Base-by-base conservation (phyloP, 2,888 invertebrate genomes). In the Podabrus alpinus region DNA sequence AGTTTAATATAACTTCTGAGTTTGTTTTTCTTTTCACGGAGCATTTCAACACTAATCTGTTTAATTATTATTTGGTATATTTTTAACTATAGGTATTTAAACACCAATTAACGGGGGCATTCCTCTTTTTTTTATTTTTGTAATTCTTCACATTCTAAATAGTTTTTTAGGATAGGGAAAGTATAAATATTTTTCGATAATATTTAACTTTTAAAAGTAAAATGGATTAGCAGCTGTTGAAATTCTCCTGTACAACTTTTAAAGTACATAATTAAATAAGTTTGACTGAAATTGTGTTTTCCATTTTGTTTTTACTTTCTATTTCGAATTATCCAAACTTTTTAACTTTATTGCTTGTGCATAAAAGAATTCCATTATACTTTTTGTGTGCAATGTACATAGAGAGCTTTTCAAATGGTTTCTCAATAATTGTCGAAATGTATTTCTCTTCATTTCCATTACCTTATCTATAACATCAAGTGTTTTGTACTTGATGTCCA, bases 241-340 rank as follows among this genome's bases (percentile, higher is more conserved):
- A 45, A 45, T 45, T n/a, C 17, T 21, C 62, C 62, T 64, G 62
- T 64, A n/a, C 62, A 64, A 64, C 19, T 64, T 64, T 64, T 64
- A 17, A 64, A 64, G 19, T 64, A 64, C 62, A 64, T 64, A 64
- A 64, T 64, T 64, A 64, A 64, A 64, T 64, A 64, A 64, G 62
- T 64, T 64, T 17, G 16, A 21, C 62, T 19, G 16, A 64, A 45
- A 21, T 64, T 64, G 62, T 15, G 21, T 64, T 64, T 64, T 64
- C 62, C 62, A 21, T 64, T 64, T 64, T 64, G 62, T 21, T 64
- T 64, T 64, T 64, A 15, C 62, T 64, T 64, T 19, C 21, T 64
- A 64, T 64, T 19, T 64, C 7, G n/a, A 45, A 45, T 45, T 45
- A 45, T 64, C 62, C 17, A 17, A 64, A 64, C 62, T 15, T 64